Percentiles rank a stretch among this genome's conserved stretches.
These are phyloP conservation scores for Poecilia picta DNA, from an alignment of 2,797 vertebrate species.

Conservation along the genomic window DNA sequence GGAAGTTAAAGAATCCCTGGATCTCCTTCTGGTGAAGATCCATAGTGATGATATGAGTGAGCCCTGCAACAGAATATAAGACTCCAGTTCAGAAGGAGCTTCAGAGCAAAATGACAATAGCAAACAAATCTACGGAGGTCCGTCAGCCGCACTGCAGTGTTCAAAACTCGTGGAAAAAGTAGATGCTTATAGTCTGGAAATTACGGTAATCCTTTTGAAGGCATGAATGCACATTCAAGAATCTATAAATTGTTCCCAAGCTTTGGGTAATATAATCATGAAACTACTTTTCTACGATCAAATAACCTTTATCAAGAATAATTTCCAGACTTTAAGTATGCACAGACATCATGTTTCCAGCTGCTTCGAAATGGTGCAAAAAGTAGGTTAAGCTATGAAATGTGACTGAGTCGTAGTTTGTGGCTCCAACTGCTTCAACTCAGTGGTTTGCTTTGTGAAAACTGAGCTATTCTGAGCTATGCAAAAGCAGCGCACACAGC, in stretches of 20 bases:
- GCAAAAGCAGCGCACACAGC: not conserved
- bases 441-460: not conserved
- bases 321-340: not conserved
- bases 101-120: not conserved
- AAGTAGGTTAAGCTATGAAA: not conserved
- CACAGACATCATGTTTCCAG: not conserved
- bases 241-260: not conserved
- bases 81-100: not conserved
- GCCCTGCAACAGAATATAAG: slow-evolving; percentile 76
- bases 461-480: not conserved
- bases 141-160: not conserved
- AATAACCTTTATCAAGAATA: not conserved
- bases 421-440: not conserved
- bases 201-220: not conserved
- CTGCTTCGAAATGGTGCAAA: not conserved
- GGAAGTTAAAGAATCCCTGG: slow-evolving; percentile 98
- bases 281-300: not conserved
- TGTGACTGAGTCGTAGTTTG: not conserved
- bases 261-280: not conserved
- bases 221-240: not conserved
- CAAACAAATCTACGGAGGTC: not conserved
- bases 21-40: slow-evolving; percentile 99
- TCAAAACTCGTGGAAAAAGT: not conserved
- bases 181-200: not conserved
- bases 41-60: slow-evolving; percentile 99